Evolutionary conservation across 2,113 vertebrate species (phyloP).

Genomic region (Rynchops niger): DNA sequence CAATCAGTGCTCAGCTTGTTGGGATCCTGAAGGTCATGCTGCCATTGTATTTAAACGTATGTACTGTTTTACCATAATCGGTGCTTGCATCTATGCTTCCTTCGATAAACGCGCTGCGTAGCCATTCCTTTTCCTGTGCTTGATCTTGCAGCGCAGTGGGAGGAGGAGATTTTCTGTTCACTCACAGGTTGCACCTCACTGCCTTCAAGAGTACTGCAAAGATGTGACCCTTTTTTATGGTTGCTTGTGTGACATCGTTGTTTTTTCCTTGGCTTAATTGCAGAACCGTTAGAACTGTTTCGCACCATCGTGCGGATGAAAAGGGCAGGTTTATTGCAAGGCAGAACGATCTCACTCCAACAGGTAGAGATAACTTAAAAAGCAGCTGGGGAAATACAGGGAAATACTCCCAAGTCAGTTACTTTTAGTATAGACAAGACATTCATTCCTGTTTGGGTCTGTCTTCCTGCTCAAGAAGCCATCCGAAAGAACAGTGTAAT

Average conservation of each 20-base stretch:
- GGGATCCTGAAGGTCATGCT: neutral
- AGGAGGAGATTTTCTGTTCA: neutral
- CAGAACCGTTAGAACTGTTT: neutral
- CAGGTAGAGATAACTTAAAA: neutral
- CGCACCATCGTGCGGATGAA: neutral
- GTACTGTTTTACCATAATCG: neutral
- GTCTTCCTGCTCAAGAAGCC: neutral
- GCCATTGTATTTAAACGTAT: accelerated
- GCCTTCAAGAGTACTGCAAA: neutral
- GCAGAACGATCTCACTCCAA: neutral
- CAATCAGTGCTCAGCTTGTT: neutral
- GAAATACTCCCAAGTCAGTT: neutral
- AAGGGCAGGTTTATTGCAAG: neutral
- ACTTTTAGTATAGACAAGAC: neutral
- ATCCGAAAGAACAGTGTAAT: neutral
- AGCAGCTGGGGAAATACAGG: neutral
- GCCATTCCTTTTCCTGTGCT: neutral
- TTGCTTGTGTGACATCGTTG: neutral
- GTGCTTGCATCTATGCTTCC: neutral
- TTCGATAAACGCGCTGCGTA: accelerated
- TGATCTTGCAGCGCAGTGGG: neutral
- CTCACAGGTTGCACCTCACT: neutral
- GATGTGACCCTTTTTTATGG: neutral
- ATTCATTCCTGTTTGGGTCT: neutral
- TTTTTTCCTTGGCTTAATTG: neutral